Evolutionary conservation across 1,140 invertebrate genomes (phyloP).

Genomic region (Cataglyphis hispanica): DNA sequence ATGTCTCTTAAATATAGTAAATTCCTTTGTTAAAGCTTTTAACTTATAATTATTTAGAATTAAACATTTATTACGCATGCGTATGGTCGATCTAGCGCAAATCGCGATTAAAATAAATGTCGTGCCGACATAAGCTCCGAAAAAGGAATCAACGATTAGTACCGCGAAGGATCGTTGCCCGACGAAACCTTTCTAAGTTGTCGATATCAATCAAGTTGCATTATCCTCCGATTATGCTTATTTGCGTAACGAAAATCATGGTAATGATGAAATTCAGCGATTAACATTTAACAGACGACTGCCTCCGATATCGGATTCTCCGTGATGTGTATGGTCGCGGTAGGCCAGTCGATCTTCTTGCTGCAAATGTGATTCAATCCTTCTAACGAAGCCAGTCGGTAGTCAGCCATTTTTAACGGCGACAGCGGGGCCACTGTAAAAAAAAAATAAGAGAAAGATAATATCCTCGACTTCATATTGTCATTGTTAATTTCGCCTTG

Average conservation of each 20-base stretch:
- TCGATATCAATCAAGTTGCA: constrained; percentile 28
- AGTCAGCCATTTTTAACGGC: constrained; percentile 90
- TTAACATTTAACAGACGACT: constrained; percentile 89
- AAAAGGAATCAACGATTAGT: constrained; percentile 64
- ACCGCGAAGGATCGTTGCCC: constrained; percentile 72
- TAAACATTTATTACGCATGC: constrained; percentile 43
- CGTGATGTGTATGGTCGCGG: constrained; percentile 91
- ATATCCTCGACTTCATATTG: constrained; percentile 13
- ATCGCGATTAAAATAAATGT: constrained; percentile 43
- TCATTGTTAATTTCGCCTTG: constrained; percentile 39
- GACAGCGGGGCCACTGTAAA: constrained; percentile 90
- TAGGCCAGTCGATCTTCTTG: constrained; percentile 87
- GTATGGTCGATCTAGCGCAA: constrained; percentile 17
- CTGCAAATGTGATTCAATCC: constrained; percentile 87
- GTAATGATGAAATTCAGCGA: constrained; percentile 25
- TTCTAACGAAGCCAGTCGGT: constrained; percentile 88
- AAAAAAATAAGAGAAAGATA: constrained; percentile 74
- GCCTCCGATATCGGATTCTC: constrained; percentile 93
- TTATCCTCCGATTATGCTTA: constrained; percentile 22
- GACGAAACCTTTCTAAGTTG: constrained; percentile 71
- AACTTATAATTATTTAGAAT: constrained; percentile 62
- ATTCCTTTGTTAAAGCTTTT: constrained; percentile 17
- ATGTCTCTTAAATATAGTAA: constrained; percentile 25
- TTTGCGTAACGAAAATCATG: constrained; percentile 60
- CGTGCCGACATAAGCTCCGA: constrained; percentile 20